Evolutionary conservation across 1,140 invertebrate genomes (phyloP).

Genomic region (Lineus longissimus): DNA sequence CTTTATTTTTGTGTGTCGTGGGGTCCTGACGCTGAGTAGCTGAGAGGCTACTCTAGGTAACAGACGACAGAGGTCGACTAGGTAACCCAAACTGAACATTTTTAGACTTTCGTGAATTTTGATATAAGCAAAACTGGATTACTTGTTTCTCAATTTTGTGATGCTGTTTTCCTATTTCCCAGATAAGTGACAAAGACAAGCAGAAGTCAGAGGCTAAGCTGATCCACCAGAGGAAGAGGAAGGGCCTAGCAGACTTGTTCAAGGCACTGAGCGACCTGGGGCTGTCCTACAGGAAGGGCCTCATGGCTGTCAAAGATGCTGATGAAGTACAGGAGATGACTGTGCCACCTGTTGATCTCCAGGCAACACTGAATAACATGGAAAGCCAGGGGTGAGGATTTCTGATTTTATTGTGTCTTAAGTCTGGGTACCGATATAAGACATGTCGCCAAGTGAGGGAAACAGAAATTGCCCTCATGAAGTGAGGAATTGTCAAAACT

Average conservation of each 20-base stretch:
- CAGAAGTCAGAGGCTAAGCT: constrained; percentile 70
- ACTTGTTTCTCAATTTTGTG: neutral
- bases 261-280: constrained; percentile 67
- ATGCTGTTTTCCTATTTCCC: constrained; percentile 13
- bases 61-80: too few relatives aligned
- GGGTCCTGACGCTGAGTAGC: too few relatives aligned
- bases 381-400: neutral
- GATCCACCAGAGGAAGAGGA: constrained; percentile 78
- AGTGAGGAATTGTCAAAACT: too few relatives aligned
- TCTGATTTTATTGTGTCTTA: too few relatives aligned
- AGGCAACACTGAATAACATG: neutral
- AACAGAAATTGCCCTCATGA: too few relatives aligned
- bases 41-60: too few relatives aligned
- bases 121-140: too few relatives aligned
- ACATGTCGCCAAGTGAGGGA: too few relatives aligned
- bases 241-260: constrained; percentile 78
- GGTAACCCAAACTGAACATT: too few relatives aligned
- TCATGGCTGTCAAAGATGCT: constrained; percentile 50
- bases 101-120: constrained; percentile 10
- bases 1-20: too few relatives aligned
- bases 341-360: constrained; percentile 35
- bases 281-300: constrained; percentile 74
- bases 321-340: constrained; percentile 21
- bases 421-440: too few relatives aligned
- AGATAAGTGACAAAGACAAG: constrained; percentile 67